Base-by-base conservation (phyloP, 2,888 invertebrate species). In the Drosophila picticornis region DNA sequence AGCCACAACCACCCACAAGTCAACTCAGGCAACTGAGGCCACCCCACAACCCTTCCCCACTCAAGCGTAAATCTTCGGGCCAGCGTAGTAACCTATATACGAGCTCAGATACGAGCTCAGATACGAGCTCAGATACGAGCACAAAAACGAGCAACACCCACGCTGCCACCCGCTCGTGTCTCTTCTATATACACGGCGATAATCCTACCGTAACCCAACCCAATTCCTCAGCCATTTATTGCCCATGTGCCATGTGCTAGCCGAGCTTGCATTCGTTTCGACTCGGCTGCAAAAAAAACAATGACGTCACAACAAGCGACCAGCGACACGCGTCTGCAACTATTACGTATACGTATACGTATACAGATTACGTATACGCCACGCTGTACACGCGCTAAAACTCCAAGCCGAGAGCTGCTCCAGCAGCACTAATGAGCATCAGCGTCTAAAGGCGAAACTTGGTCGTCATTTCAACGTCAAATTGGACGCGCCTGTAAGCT, bases 11-110 rank as follows among this genome's bases (percentile, higher is more conserved):
- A 9, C 1, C 55, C 34, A 6, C 36, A 36, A 36, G 36, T 36
- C 36, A 36, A 2, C 32, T 34, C 13, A 13, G 32, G 7, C 6
- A 11, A 10, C 10, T 22, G 29, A 27, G 19, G 16, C 19, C 9
- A 50, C 10, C 46, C 19, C 22, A 19, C 34, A 4, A 43, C 59
- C 48, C 40, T 50, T 4, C 13, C 34, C 43, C 80, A 1, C 70
- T 73, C 76, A 88, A 90, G 88, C 86, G 88, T 90, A 90, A 88
- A 84, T 88, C 86, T 85, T 90, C 88, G 86, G 75, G 66, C 72
- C 63, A 53, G 46, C 90, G 87, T 88, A 88, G 87, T 88, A 88
- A 88, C 87, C 87, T 90, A 88, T 82, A 88, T 88, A 90, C 90
- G 84, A 65, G 46, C 46, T 46, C 16, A 22, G 0, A 46, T 46